These are phyloP conservation scores for Cydia strobilella DNA, from an alignment of 1,140 invertebrate genomes.

Conservation along the genomic window DNA sequence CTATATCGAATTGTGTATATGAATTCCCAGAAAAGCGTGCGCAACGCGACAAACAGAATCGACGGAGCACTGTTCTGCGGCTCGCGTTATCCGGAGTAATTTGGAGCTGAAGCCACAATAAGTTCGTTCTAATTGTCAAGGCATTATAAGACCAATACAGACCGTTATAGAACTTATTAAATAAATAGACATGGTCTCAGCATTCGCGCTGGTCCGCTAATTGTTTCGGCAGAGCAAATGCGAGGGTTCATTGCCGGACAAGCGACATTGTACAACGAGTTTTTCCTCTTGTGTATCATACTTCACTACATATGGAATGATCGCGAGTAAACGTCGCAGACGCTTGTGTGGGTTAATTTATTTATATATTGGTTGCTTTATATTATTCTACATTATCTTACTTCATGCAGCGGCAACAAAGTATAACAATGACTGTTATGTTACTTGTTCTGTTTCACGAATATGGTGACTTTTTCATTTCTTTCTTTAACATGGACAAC, in stretches of 20 bases:
- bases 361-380: neutral
- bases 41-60: neutral
- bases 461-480: no score
- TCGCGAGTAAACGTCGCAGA: neutral
- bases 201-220: conserved; percentile 61
- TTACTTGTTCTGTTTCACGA: no score
- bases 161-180: conserved; percentile 13
- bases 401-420: neutral
- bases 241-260: conserved; percentile 72
- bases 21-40: neutral
- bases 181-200: conserved; percentile 49
- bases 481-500: no score
- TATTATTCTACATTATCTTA: conserved; percentile 2
- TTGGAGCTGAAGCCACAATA: conserved; percentile 7
- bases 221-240: conserved; percentile 71
- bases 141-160: neutral
- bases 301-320: neutral
- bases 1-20: conserved; percentile 2
- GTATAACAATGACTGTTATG: neutral
- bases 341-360: neutral
- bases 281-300: conserved; percentile 30
- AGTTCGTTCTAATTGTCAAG: neutral
- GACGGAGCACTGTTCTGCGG: neutral
- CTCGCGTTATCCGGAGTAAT: neutral
- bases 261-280: conserved; percentile 47